phyloP scores from a whole-genome alignment of 92 coral and sea anemone species.

The Umimayanthus chanpuru region DNA sequence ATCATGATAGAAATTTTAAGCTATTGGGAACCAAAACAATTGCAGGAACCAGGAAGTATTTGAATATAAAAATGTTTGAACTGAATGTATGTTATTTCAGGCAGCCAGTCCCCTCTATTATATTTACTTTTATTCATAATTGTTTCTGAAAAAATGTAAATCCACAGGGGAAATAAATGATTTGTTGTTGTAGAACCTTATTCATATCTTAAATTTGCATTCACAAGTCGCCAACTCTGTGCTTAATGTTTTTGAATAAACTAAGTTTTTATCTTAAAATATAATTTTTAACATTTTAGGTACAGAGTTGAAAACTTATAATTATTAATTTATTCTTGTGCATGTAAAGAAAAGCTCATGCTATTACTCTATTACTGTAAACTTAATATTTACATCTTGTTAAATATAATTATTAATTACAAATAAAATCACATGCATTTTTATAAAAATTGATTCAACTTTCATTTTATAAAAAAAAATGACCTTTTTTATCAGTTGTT shows the following conservation, averaged over 20 bases:
- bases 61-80: too few species aligned
- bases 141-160: too few species aligned
- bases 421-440: neutral
- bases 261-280: slow-evolving; percentile 1
- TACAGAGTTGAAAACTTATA: neutral
- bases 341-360: neutral
- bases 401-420: neutral
- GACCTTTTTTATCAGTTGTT: slow-evolving; percentile 15
- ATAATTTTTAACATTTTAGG: slow-evolving; percentile 4
- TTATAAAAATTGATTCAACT: slow-evolving; percentile 15
- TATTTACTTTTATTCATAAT: too few species aligned
- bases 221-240: neutral
- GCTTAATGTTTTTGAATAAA: neutral
- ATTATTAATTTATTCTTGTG: neutral
- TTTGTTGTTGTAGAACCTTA: too few species aligned
- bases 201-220: slow-evolving; percentile 9
- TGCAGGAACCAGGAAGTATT: too few species aligned
- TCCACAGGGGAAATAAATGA: too few species aligned
- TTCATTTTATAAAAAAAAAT: neutral
- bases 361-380: too few species aligned
- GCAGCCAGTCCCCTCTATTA: too few species aligned
- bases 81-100: too few species aligned
- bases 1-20: too few species aligned
- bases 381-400: slow-evolving; percentile 16
- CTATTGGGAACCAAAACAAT: too few species aligned